phyloP scores from a whole-genome alignment of 2,888 invertebrate genomes.

The Ichneumon xanthorius region DNA sequence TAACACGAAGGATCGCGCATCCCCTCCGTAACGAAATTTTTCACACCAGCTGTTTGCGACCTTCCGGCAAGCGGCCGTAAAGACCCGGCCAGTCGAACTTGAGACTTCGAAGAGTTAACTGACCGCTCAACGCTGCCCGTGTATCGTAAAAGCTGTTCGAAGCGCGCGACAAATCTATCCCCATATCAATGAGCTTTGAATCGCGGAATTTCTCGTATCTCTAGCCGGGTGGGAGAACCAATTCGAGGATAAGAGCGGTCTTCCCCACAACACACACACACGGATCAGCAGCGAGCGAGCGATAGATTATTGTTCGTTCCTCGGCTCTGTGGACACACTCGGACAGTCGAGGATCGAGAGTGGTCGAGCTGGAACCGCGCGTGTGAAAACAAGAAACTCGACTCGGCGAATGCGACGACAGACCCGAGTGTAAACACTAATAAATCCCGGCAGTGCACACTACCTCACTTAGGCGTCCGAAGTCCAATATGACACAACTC shows the following conservation, averaged over 20 bases:
- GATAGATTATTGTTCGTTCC: conserved; percentile 8
- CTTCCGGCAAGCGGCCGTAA: neutral
- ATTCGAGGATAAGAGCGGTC: conserved; percentile 27
- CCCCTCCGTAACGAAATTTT: neutral
- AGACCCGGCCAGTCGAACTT: conserved; percentile 34
- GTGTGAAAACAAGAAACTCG: conserved; percentile 45
- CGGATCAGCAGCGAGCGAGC: conserved; percentile 47
- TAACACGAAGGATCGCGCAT: neutral
- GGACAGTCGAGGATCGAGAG: conserved; percentile 60
- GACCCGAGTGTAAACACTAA: neutral
- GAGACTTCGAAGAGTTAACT: conserved; percentile 25
- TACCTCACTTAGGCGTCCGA: neutral
- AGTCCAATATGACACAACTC: neutral
- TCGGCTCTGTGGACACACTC: conserved; percentile 9
- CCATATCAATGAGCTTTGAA: conserved; percentile 17
- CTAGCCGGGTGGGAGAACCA: neutral
- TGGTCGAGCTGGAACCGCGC: conserved; percentile 50
- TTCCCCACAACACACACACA: conserved; percentile 3
- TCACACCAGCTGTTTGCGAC: neutral
- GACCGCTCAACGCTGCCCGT: neutral
- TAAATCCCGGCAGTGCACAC: neutral
- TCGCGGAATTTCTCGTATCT: conserved; percentile 1
- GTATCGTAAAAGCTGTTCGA: neutral
- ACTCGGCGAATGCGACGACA: neutral
- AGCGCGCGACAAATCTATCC: neutral